Evolutionary conservation across 1,140 invertebrate genomes (phyloP).

Genomic region (Odontomachus brunneus): DNA sequence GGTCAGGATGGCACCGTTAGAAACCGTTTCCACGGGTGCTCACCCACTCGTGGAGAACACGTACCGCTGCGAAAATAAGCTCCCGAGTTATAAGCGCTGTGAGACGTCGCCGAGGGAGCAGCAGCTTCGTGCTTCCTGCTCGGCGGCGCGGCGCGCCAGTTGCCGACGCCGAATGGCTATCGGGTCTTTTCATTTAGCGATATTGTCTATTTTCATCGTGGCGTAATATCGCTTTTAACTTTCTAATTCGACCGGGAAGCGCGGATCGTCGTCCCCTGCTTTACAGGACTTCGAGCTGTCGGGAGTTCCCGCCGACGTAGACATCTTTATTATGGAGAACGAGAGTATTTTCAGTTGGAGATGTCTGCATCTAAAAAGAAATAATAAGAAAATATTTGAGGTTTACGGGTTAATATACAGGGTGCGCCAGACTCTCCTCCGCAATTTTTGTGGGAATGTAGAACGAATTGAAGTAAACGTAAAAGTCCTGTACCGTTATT

Average conservation of each 20-base stretch:
- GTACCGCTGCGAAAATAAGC: conserved; percentile 71
- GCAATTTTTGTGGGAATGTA: too few species aligned
- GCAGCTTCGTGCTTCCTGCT: conserved; percentile 8
- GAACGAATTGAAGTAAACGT: too few species aligned
- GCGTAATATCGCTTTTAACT: conserved; percentile 1
- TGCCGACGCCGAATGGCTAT: background rate
- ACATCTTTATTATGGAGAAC: too few species aligned
- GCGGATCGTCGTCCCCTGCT: background rate
- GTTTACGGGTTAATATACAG: too few species aligned
- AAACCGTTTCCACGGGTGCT: conserved; percentile 64
- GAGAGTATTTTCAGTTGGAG: too few species aligned
- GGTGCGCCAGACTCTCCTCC: too few species aligned
- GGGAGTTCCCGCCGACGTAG: too few species aligned
- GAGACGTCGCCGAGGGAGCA: conserved; percentile 6
- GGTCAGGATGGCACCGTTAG: conserved; percentile 77
- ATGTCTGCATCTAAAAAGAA: too few species aligned
- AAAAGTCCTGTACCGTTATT: too few species aligned
- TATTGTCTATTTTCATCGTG: background rate
- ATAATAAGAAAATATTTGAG: too few species aligned
- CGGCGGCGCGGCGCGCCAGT: background rate
- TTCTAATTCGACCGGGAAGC: background rate
- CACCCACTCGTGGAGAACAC: conserved; percentile 69
- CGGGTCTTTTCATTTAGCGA: conserved; percentile 26
- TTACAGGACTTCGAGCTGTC: background rate
- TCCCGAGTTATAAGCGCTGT: conserved; percentile 62